A percentile compares a stretch with the other conserved stretches of the same genome.
Conservation (phyloP, 2,797 vertebrate species). For the Spatula versicolor region DNA sequence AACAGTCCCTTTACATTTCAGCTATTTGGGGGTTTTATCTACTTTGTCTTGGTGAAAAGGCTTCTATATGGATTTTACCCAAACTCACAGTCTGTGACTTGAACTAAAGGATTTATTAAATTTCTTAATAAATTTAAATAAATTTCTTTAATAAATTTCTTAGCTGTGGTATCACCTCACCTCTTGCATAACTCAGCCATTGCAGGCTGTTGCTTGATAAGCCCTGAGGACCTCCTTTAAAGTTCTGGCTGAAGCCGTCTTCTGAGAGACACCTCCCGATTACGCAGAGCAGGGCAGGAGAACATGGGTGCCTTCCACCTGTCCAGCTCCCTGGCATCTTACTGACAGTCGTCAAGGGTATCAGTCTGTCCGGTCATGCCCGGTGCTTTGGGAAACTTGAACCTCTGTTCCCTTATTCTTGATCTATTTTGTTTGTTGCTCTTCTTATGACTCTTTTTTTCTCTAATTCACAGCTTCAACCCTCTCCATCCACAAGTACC, state of each 20-base stretch:
- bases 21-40: neutral
- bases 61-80: neutral
- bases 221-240: neutral
- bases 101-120: neutral
- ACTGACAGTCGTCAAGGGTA: neutral
- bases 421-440: neutral
- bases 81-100: neutral
- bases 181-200: neutral
- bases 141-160: no score
- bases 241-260: neutral
- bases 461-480: neutral
- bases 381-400: neutral
- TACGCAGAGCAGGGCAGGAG: neutral
- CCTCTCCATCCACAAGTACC: neutral
- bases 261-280: neutral
- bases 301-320: neutral
- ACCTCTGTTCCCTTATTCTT: neutral
- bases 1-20: neutral
- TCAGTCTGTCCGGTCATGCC: neutral
- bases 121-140: no score
- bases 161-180: neutral
- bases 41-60: neutral
- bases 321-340: neutral
- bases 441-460: neutral
- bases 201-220: neutral